These are phyloP conservation scores for Zoanthus sansibaricus DNA, from an alignment of 92 coral and sea anemone genomes.

Conservation along the genomic window DNA sequence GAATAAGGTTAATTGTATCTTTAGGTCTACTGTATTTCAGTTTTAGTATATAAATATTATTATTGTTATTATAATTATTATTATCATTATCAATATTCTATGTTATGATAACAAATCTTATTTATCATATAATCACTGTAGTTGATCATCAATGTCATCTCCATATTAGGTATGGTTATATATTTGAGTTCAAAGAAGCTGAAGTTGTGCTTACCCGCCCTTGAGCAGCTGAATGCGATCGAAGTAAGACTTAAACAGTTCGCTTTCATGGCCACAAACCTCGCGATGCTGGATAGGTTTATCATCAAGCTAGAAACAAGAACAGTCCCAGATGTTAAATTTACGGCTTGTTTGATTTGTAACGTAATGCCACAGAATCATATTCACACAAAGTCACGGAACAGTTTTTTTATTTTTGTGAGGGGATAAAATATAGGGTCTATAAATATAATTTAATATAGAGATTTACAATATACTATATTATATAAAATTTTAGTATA, in stretches of 20 bases:
- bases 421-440: too few relatives aligned
- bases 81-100: too few relatives aligned
- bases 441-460: too few relatives aligned
- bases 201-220: constrained; percentile 5
- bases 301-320: constrained; percentile 2
- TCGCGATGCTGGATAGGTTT: constrained; percentile 31
- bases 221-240: constrained; percentile 7
- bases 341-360: neutral
- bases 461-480: too few relatives aligned
- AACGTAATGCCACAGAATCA: neutral
- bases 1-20: too few relatives aligned
- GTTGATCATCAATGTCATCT: neutral
- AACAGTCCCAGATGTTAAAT: neutral
- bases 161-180: neutral
- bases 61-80: too few relatives aligned
- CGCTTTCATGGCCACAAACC: constrained; percentile 5
- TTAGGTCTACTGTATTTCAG: too few relatives aligned
- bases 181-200: neutral
- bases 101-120: too few relatives aligned
- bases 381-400: too few relatives aligned
- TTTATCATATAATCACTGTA: neutral
- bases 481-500: too few relatives aligned
- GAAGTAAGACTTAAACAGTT: constrained; percentile 30
- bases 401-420: too few relatives aligned
- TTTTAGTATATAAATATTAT: too few relatives aligned